A percentile compares a stretch with the other conserved stretches of the same genome.
phyloP scores from a whole-genome alignment of 2,113 vertebrate species.

The Dasyurus viverrinus region DNA sequence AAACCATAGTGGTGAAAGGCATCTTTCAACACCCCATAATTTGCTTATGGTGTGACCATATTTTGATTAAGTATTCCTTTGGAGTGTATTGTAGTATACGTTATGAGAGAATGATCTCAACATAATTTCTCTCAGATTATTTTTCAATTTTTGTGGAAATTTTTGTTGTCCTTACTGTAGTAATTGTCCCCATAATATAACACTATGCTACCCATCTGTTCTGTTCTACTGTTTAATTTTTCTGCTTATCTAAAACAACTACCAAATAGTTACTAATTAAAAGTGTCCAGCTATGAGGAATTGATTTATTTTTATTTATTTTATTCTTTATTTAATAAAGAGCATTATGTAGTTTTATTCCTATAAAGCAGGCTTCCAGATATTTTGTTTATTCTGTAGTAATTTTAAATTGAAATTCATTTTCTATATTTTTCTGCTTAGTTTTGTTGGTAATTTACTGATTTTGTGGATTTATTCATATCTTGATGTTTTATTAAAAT shows the following conservation, averaged over 20 bases:
- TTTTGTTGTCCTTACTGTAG: neutral
- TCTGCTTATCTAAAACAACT: neutral
- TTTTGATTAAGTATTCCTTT: neutral
- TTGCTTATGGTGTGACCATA: neutral
- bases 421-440: neutral
- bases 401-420: neutral
- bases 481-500: neutral
- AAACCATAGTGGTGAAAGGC: neutral
- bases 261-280: neutral
- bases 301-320: neutral
- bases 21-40: neutral
- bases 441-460: neutral
- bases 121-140: neutral
- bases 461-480: neutral
- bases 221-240: neutral
- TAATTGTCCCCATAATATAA: neutral
- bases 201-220: neutral
- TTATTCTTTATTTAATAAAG: neutral
- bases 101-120: neutral
- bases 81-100: neutral
- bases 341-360: neutral
- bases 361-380: too few relatives aligned
- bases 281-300: neutral
- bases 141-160: neutral
- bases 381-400: neutral